phyloP scores from a whole-genome alignment of 1,140 invertebrate species.

The Pseudomyrmex pallidus region DNA sequence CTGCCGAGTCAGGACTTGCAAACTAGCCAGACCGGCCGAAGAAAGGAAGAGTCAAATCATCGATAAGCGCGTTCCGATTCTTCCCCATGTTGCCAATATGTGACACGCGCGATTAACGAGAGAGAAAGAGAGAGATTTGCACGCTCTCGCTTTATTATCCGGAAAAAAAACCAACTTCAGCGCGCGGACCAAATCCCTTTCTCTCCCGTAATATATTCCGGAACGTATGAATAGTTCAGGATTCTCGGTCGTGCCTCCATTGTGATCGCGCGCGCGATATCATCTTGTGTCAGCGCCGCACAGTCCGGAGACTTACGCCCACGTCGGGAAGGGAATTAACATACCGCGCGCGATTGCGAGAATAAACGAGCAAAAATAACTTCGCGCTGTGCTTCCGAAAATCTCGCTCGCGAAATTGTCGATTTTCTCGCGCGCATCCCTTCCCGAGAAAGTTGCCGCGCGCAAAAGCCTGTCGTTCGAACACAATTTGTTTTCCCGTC shows the following conservation, averaged over 20 bases:
- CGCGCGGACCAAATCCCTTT: conserved; percentile 59
- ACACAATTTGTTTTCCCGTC: background rate
- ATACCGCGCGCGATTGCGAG: conserved; percentile 70
- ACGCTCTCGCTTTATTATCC: background rate
- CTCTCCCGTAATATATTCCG: conserved; percentile 61
- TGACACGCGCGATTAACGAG: background rate
- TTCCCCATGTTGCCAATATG: too few relatives aligned
- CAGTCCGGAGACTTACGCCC: conserved; percentile 70
- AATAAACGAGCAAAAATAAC: conserved; percentile 66
- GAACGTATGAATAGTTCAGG: conserved; percentile 68
- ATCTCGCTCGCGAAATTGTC: conserved; percentile 6
- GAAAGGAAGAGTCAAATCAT: conserved; percentile 14
- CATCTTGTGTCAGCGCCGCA: conserved; percentile 70
- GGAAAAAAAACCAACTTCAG: conserved; percentile 26
- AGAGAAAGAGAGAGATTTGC: background rate
- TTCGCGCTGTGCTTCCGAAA: conserved; percentile 54
- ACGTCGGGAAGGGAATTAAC: conserved; percentile 72
- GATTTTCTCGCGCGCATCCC: background rate
- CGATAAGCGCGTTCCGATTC: background rate
- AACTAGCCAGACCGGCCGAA: background rate
- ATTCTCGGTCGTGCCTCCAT: conserved; percentile 60
- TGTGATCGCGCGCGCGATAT: conserved; percentile 67
- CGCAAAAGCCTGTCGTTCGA: background rate
- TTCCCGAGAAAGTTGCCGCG: background rate
- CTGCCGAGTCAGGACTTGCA: conserved; percentile 23